Evolutionary conservation across 2,888 invertebrate genomes (phyloP).

Genomic region (Lasius platythorax): DNA sequence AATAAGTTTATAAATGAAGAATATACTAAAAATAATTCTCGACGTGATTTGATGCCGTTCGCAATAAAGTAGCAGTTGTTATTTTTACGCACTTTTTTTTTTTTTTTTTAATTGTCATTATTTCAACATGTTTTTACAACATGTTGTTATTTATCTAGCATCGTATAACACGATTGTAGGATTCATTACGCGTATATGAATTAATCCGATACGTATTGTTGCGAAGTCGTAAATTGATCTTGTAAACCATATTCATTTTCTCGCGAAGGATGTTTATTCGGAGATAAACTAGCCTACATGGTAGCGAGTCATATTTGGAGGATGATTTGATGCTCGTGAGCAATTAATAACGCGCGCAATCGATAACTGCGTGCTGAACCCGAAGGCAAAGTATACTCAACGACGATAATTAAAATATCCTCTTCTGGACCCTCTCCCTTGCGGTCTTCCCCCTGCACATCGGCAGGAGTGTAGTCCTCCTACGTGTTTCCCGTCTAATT

Average conservation of each 20-base stretch:
- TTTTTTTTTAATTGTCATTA: not conserved
- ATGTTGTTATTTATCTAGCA: not conserved
- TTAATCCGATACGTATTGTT: not conserved
- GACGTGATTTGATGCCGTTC: not conserved
- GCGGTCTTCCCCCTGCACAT: constrained; percentile 65
- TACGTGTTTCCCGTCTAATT: constrained; percentile 85
- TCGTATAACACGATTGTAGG: not conserved
- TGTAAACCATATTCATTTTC: not conserved
- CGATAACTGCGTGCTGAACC: constrained; percentile 76
- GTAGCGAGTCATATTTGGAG: constrained; percentile 58
- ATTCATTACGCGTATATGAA: not conserved
- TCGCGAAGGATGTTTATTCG: not conserved
- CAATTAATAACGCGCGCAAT: constrained; percentile 83
- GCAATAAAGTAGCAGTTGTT: not conserved
- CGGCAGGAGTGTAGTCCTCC: constrained; percentile 78
- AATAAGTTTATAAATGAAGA: not conserved
- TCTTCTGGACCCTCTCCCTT: constrained; percentile 77
- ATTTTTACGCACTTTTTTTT: not conserved
- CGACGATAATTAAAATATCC: constrained; percentile 85
- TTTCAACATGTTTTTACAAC: not conserved
- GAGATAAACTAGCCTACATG: not conserved
- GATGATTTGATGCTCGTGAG: constrained; percentile 74
- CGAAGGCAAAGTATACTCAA: constrained; percentile 74
- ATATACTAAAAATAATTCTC: constrained; percentile 16
- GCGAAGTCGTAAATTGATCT: not conserved